phyloP scores from a whole-genome alignment of 2,797 vertebrate genomes.

The Bryconaethiops microstoma region DNA sequence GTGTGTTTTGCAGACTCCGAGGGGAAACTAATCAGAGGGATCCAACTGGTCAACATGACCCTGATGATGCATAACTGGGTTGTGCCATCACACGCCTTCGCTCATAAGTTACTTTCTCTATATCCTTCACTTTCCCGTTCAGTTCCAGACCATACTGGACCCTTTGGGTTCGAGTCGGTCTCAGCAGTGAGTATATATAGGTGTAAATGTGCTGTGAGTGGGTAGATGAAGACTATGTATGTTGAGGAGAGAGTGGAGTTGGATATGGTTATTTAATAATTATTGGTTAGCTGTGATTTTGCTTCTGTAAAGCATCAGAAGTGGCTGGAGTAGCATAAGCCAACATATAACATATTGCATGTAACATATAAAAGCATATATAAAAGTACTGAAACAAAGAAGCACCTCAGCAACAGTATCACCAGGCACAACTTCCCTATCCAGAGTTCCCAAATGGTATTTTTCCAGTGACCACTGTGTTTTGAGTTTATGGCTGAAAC shows the following conservation, averaged over 20 bases:
- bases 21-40: constrained; percentile 78
- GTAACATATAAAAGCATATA: too few relatives aligned
- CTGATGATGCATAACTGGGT: constrained; percentile 93
- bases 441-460: too few relatives aligned
- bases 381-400: too few relatives aligned
- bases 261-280: too few relatives aligned
- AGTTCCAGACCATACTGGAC: not conserved
- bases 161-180: not conserved
- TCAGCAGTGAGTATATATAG: not conserved
- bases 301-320: too few relatives aligned
- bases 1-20: constrained; percentile 75
- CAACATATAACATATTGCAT: too few relatives aligned
- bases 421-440: too few relatives aligned
- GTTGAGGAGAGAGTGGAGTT: not conserved
- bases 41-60: constrained; percentile 86
- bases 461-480: too few relatives aligned
- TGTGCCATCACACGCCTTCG: constrained; percentile 83
- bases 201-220: not conserved
- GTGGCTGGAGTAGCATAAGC: too few relatives aligned
- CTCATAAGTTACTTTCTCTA: constrained; percentile 83
- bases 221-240: not conserved
- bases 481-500: too few relatives aligned
- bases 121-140: constrained; percentile 78
- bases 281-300: too few relatives aligned
- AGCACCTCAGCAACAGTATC: too few relatives aligned